Evolutionary conservation across 2,113 vertebrate genomes (phyloP), one percentile per base, ranked within the genome.

Genomic region (Carassius carassius): DNA sequence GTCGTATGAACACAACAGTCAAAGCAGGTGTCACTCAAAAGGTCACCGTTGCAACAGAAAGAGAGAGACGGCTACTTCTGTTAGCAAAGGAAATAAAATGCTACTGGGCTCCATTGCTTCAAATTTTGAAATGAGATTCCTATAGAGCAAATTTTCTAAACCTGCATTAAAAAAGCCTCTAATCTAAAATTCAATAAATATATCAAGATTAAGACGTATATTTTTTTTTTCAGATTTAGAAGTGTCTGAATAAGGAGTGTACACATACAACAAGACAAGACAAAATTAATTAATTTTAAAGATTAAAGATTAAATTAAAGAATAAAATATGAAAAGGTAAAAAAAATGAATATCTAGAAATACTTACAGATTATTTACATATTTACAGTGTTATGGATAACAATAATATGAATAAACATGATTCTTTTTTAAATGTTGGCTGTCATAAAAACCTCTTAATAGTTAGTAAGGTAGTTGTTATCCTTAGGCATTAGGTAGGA

Each of bases 21-120:
- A 79, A 81, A 84, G 35, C 37, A 51, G 75, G 56, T 78, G 87
- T 32, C 87, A 84, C 82, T 90, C 78, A 83, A 37, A 70, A 4
- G 51, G 65, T 81, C 21, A 16, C 78, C 4, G 4, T 84, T 82
- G 86, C 47, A 84, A 70, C 37, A 85, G 25, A 69, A 82, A 41
- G 19, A 21, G 60, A 41, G 19, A 14, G 60, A 75, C 70, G 62
- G 37, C 32, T 73, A 76, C 37, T 7, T 79, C 35, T 5, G 1
- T 63, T 63, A 47, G 13, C 13, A 29, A 19, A 47, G 13, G 29
- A 6, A 8, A 25, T 63, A 62, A 21, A 63, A 63, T 79, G n/a
- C 21, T 5, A 5, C 7, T 10, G 77, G 44, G 5, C 8, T 74
- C 54, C 32, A 23, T 23, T 60, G 32, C 56, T 41, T 56, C 14